phyloP scores from a whole-genome alignment of 2,888 invertebrate species.

The Tuberolachnus salignus region DNA sequence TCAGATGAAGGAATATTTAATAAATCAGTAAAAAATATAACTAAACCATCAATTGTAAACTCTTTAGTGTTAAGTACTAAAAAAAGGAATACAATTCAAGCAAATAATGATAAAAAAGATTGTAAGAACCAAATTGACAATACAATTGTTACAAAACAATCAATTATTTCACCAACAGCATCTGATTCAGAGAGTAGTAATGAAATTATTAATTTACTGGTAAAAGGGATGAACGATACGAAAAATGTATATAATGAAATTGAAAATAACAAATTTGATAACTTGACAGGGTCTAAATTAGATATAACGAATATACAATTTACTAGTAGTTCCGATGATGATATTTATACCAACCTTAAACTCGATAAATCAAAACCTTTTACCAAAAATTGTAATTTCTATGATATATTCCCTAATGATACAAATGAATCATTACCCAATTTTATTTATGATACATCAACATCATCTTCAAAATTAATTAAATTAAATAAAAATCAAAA shows the following conservation, averaged over 20 bases:
- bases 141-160: not conserved
- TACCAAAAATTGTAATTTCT: not conserved
- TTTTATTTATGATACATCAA: no score
- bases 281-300: not conserved
- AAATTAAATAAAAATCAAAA: no score
- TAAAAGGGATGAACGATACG: not conserved
- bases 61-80: not conserved
- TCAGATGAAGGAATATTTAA: not conserved
- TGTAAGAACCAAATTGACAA: not conserved
- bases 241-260: not conserved
- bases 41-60: not conserved
- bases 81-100: not conserved
- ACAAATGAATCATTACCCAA: not conserved
- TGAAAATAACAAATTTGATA: not conserved
- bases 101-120: not conserved
- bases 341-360: conserved; percentile 10
- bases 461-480: no score
- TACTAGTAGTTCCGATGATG: conserved; percentile 32
- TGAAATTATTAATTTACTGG: not conserved
- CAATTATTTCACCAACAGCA: not conserved
- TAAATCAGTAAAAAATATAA: not conserved
- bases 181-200: conserved; percentile 13
- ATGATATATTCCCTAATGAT: not conserved
- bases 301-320: not conserved
- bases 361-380: not conserved